Base-by-base conservation (phyloP, 2,888 invertebrate species). In the Diarsia brunnea region DNA sequence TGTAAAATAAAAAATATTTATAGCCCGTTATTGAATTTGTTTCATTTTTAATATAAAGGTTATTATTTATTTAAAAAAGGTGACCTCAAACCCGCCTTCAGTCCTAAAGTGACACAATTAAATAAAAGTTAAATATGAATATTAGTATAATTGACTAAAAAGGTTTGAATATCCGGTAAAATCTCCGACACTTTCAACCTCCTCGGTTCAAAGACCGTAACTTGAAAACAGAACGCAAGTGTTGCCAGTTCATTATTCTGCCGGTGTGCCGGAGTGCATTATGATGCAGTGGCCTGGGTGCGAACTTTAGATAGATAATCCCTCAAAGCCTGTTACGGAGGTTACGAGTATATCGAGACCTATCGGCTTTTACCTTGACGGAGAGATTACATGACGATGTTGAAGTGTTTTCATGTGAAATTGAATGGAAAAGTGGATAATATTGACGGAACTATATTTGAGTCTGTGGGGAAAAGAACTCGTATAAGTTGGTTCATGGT, bases 241-340 rank as follows among this genome's bases (percentile, higher is more conserved):
- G 47, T 47, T 67, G 66, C 64, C 64, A 75, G 66, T 68, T 71
- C 8, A 79, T 75, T 82, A 84, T 79, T 79, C 79, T 60, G 51
- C 43, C 21, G 21, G 61, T 55, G 78, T 76, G 53, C 66, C 63
- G 55, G 31, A 71, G 72, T 79, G 79, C 73, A 79, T 80, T 80
- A 78, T 78, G 69, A 75, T 79, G 84, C 68, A 79, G 71, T 69
- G 69, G 74, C 64, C 66, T 67, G 70, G n/a, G 78, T 65, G 66
- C 73, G 65, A 85, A 84, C 75, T 86, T 85, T 24, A 85, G 72
- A 73, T 67, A 75, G 73, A 79, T 87, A 79, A 81, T 87, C 79
- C 67, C 74, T 80, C 64, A 68, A 65, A 76, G 81, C 73, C 55
- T 73, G 71, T 84, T 83, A 67, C 55, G n/a, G 24, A 80, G 53